phyloP scores from a whole-genome alignment of 2,888 invertebrate species.

The Lapara coniferarum region DNA sequence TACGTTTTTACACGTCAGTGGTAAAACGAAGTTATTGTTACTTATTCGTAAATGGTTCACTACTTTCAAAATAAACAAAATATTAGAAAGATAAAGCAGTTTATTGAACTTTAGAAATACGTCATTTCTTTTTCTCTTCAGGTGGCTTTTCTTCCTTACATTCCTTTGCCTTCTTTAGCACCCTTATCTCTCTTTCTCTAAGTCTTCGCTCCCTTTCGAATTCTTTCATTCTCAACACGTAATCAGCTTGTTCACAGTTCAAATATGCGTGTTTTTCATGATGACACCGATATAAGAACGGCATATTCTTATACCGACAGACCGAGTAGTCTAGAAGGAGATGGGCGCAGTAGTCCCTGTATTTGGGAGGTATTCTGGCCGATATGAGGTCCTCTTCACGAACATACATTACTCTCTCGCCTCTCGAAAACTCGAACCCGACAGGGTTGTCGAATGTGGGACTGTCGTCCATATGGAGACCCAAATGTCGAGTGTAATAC shows the following conservation, averaged over 20 bases:
- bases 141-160: not conserved
- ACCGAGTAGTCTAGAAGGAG: constrained; percentile 85
- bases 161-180: constrained; percentile 37
- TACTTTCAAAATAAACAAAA: too few relatives aligned
- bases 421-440: constrained; percentile 88
- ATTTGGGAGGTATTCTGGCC: constrained; percentile 85
- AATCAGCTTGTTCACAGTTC: constrained; percentile 92
- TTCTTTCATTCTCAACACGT: constrained; percentile 79
- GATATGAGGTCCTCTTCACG: constrained; percentile 89
- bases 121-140: not conserved
- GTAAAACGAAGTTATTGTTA: too few relatives aligned
- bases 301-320: constrained; percentile 88
- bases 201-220: constrained; percentile 70
- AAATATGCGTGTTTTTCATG: constrained; percentile 89
- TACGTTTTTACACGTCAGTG: too few relatives aligned
- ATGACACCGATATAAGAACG: constrained; percentile 86
- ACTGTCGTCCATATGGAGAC: constrained; percentile 61
- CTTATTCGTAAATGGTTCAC: too few relatives aligned
- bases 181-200: constrained; percentile 58
- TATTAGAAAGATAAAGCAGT: not conserved
- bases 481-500: constrained; percentile 44
- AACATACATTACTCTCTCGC: constrained; percentile 87
- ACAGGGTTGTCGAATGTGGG: constrained; percentile 87
- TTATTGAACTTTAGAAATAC: not conserved
- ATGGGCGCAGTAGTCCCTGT: constrained; percentile 94